A percentile compares a stretch with the other conserved stretches of the same genome.
Conservation (phyloP, 2,888 invertebrate genomes). For the Mamestra brassicae region DNA sequence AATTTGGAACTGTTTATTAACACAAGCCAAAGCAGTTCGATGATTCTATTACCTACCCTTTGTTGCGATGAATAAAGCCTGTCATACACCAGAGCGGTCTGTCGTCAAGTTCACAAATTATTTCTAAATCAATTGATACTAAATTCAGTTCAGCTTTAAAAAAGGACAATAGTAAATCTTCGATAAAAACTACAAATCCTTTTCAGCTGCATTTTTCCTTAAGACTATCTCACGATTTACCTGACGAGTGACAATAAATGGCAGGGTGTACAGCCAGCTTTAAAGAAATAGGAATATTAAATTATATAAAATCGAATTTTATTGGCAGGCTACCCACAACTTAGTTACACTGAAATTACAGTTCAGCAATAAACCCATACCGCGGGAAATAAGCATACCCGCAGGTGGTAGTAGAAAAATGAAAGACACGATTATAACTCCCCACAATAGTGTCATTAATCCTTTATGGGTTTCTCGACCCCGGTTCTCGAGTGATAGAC, state of each 20-base stretch:
- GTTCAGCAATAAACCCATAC: slow-evolving; percentile 59
- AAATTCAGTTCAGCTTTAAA: slow-evolving; percentile 13
- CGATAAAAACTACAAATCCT: slow-evolving; percentile 7
- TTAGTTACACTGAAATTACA: slow-evolving; percentile 63
- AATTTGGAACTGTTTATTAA: neutral
- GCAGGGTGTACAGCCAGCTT: slow-evolving; percentile 25
- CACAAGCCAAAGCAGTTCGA: neutral
- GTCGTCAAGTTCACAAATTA: neutral
- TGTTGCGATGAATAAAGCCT: slow-evolving; percentile 1
- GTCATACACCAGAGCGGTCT: neutral
- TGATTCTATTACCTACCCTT: slow-evolving; percentile 12
- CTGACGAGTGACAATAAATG: slow-evolving; percentile 22
- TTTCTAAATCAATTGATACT: slow-evolving; percentile 22
- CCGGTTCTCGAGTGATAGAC: slow-evolving; percentile 86
- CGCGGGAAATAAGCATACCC: slow-evolving; percentile 64
- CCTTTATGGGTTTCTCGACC: slow-evolving; percentile 88
- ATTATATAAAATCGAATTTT: slow-evolving; percentile 58
- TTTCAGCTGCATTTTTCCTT: slow-evolving; percentile 36
- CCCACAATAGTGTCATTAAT: slow-evolving; percentile 88
- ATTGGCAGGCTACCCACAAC: slow-evolving; percentile 57
- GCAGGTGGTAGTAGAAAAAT: slow-evolving; percentile 81
- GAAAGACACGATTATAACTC: slow-evolving; percentile 78
- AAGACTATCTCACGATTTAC: slow-evolving; percentile 30
- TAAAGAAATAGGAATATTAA: slow-evolving; percentile 50
- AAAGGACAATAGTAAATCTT: neutral